A percentile compares a stretch with the other conserved stretches of the same genome.
phyloP scores from a whole-genome alignment of 2,113 vertebrate species.

The Oreotrochilus melanogaster region DNA sequence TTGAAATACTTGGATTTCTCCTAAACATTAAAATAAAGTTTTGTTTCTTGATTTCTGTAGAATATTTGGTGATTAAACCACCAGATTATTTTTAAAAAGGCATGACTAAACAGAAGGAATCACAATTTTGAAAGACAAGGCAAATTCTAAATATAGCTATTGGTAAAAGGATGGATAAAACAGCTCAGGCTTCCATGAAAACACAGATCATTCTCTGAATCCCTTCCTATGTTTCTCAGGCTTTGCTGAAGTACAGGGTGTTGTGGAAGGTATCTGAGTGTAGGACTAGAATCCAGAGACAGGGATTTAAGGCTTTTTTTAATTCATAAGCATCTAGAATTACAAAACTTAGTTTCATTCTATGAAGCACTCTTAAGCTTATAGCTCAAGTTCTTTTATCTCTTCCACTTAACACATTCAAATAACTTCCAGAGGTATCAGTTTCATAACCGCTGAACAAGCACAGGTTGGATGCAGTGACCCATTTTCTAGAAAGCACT shows the following conservation, averaged over 20 bases:
- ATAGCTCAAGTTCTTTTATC: not conserved
- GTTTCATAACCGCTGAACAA: not conserved
- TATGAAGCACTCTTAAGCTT: not conserved
- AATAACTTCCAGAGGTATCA: not conserved
- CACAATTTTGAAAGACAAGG: not conserved
- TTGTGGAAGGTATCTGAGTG: fast-evolving
- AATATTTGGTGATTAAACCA: not conserved
- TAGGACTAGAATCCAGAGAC: not conserved
- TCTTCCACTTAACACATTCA: not conserved
- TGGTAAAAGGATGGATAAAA: not conserved
- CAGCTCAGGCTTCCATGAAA: not conserved
- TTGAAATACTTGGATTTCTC: not conserved
- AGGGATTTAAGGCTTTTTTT: not conserved
- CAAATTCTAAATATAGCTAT: not conserved
- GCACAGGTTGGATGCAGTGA: not conserved
- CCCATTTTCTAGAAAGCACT: not conserved
- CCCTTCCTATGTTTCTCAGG: not conserved
- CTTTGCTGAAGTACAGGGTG: not conserved
- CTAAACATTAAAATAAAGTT: not conserved
- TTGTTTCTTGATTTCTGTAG: not conserved
- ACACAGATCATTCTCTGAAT: not conserved
- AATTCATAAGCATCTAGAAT: not conserved
- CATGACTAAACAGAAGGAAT: not conserved
- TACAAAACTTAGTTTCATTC: not conserved
- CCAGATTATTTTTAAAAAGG: not conserved